Evolutionary conservation across 2,888 invertebrate species (phyloP), one percentile per base, ranked within the genome.

Genomic region (Trachelus tabidus): DNA sequence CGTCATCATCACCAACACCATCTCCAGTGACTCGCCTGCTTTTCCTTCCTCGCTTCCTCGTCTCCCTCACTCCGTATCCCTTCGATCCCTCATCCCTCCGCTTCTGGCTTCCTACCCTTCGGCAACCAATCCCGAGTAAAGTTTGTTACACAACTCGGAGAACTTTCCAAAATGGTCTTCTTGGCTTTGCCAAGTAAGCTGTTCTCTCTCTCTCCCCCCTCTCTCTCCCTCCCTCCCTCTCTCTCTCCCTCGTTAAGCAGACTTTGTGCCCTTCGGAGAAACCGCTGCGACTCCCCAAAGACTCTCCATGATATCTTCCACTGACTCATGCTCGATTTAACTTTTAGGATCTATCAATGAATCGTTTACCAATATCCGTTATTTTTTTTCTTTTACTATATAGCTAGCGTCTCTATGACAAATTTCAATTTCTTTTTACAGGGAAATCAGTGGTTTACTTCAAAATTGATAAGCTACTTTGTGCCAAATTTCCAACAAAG

Each of bases 101-200:
- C 73, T 73, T 73, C 77, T 73, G 75, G 77, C 86, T 87, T 87
- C 86, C 84, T 86, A 88, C 89, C 89, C 87, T 88, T 87, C 86
- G 88, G 90, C 90, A 89, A 90, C 90, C 90, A 90, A 90, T 90
- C 90, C 90, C 85, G 87, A 90, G 89, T 88, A 90, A 90, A 90
- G 90, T 90, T 90, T 90, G 90, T 90, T 90, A 90, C 88, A 90
- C 90, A 90, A 90, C 90, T 90, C 88, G 87, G 86, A 83, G 89
- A 89, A 89, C 89, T 88, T 88, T 85, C 83, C 87, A 88, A 89
- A 89, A 89, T 89, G 89, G 88, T 86, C 89, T 81, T 71, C 34
- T 34, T 33, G 86, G 85, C 87, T 85, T 88, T 34, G 74, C 35
- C 86, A 85, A 86, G 85, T 85, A 85, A 85, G 85, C 85, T 86